Evolutionary conservation across 2,797 vertebrate genomes (phyloP).

Genomic region (Darevskia nairensis): DNA sequence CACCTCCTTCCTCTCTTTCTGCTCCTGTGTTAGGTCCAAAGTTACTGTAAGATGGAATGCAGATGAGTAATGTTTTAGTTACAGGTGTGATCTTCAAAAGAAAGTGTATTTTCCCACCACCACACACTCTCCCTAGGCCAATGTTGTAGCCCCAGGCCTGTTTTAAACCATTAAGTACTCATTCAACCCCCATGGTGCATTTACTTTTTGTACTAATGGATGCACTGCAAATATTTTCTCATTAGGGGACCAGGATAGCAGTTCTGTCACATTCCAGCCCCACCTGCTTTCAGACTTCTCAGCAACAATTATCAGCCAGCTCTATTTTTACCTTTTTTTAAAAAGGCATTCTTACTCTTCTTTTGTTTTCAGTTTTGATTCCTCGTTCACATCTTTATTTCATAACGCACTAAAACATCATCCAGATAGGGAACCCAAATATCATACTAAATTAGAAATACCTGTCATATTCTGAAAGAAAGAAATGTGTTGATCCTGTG

Average conservation of each 20-base stretch:
- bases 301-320: background rate
- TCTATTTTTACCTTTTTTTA: background rate
- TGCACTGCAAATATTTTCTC: background rate
- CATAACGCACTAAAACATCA: background rate
- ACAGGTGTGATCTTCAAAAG: background rate
- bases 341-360: background rate
- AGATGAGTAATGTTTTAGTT: background rate
- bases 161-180: background rate
- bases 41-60: background rate
- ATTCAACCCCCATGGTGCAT: background rate
- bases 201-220: background rate
- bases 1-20: background rate
- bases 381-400: background rate
- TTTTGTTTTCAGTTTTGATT: background rate
- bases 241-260: background rate
- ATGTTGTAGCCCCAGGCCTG: background rate
- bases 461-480: constrained; percentile 4
- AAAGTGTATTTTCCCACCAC: background rate
- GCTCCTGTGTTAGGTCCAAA: background rate
- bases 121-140: background rate
- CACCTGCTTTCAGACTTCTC: background rate
- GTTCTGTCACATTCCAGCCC: background rate
- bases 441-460: background rate
- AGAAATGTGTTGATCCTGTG: too few relatives aligned
- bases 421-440: background rate